phyloP scores from a whole-genome alignment of 2,888 invertebrate genomes.

The Pollenia labialis region DNA sequence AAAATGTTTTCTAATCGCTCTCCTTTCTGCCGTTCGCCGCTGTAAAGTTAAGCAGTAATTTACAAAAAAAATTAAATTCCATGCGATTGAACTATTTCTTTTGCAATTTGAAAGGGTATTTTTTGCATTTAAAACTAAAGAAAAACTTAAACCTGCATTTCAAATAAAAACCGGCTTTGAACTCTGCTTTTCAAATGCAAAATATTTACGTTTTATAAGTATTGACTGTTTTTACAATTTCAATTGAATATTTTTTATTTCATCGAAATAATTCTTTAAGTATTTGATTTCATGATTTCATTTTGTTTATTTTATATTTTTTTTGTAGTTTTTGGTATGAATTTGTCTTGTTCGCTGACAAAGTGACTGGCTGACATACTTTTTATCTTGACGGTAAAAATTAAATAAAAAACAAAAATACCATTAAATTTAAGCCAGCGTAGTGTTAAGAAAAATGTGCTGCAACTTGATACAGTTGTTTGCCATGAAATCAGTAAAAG shows the following conservation, averaged over 20 bases:
- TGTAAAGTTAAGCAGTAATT: too few species aligned
- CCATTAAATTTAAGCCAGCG: neutral
- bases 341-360: slow-evolving; percentile 50
- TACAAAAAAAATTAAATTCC: neutral
- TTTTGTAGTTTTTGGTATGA: neutral
- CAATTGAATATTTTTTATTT: slow-evolving; percentile 20
- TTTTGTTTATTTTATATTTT: slow-evolving; percentile 1
- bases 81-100: slow-evolving; percentile 17
- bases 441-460: slow-evolving; percentile 12
- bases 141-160: neutral
- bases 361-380: slow-evolving; percentile 74
- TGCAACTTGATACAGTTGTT: slow-evolving; percentile 59
- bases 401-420: neutral
- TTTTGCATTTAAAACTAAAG: neutral
- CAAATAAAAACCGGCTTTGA: slow-evolving; percentile 67
- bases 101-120: slow-evolving; percentile 29
- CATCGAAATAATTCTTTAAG: slow-evolving; percentile 49
- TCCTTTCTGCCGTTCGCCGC: too few species aligned
- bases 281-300: slow-evolving; percentile 62
- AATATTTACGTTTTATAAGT: neutral
- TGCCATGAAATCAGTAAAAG: slow-evolving; percentile 54
- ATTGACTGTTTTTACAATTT: slow-evolving; percentile 10
- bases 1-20: too few species aligned
- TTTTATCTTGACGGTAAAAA: slow-evolving; percentile 39
- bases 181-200: slow-evolving; percentile 66